These are phyloP conservation scores for Drosophila leontia DNA, from an alignment of 1,140 invertebrate genomes.

Conservation along the genomic window DNA sequence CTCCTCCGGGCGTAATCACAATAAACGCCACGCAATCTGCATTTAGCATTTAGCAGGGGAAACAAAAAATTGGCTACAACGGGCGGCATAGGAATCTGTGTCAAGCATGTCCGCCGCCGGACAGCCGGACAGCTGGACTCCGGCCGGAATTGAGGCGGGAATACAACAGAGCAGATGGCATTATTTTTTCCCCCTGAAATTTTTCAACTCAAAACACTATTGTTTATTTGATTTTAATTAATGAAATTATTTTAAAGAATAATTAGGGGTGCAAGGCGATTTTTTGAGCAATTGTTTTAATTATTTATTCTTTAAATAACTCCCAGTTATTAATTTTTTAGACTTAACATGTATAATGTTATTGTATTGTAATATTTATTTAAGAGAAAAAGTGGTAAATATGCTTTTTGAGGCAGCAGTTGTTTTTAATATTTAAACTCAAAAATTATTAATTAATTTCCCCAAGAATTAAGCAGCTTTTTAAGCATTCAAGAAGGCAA, in stretches of 20 bases:
- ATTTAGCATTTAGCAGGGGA: not conserved
- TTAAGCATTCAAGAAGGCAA: too few species aligned
- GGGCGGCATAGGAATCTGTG: conserved; percentile 45
- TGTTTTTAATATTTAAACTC: not conserved
- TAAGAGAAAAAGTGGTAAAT: too few species aligned
- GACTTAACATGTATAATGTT: too few species aligned
- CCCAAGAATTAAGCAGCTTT: too few species aligned
- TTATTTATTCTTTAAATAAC: not conserved
- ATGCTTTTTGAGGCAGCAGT: too few species aligned
- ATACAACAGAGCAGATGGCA: conserved; percentile 17
- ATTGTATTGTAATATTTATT: too few species aligned
- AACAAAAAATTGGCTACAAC: not conserved
- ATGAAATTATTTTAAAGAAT: not conserved
- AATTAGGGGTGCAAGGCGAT: not conserved
- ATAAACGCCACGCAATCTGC: conserved; percentile 48
- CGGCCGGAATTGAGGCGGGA: conserved; percentile 8
- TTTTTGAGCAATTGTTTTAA: not conserved
- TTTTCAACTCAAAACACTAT: not conserved
- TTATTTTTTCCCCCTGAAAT: not conserved
- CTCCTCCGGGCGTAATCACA: conserved; percentile 28
- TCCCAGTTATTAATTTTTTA: too few species aligned
- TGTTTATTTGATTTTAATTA: not conserved
- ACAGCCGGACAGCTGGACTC: conserved; percentile 9
- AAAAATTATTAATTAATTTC: not conserved
- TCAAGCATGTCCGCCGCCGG: conserved; percentile 43